Base-by-base conservation (phyloP, 1,140 invertebrate species). In the Temnothorax nylanderi region DNA sequence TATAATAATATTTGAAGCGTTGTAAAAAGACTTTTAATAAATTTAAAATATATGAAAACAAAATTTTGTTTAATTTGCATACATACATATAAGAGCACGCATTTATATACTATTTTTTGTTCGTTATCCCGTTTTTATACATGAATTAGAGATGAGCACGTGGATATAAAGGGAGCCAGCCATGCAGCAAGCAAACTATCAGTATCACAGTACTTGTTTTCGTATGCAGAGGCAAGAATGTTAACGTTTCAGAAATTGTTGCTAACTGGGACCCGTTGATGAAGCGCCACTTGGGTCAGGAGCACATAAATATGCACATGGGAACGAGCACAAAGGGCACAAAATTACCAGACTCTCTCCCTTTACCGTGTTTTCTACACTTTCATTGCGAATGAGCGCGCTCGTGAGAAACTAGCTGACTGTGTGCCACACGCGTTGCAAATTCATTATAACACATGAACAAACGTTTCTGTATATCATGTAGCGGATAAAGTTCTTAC, bases 181-280 rank as follows among this genome's bases (percentile, higher is more conserved):
- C 18, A 21, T 49, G 67, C 18, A 26, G 80, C 67, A 75, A 84
- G 72, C 80, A 75, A 60, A 62, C 80, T 75, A 84, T 84, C 56
- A 84, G 69, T 60, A 81, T 81, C 77, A 81, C 34, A 54, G 47
- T 62, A 47, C 80, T 60, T 47, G 80, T 82, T 84, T 84, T 74
- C 80, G 54, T 60, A 74, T 75, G 80, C 69, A 71, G 67, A 82
- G 18, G 67, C 80, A 58, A 84, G 80, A 72, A 75, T 75, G 80
- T 84, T 84, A 84, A 84, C 54, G 80, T 84, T 84, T 72, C 54
- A 75, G 80, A 75, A 84, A 84, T 84, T 84, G 80, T 84, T 84
- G 41, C 54, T 82, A 74, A 82, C 80, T 75, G 69, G 26, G n/a
- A 47, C 54, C 67, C 41, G 67, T 84, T 84, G 69, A 84, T 84